Conservation (phyloP, 2,797 vertebrate species). For the Melanotaenia nigrans region DNA sequence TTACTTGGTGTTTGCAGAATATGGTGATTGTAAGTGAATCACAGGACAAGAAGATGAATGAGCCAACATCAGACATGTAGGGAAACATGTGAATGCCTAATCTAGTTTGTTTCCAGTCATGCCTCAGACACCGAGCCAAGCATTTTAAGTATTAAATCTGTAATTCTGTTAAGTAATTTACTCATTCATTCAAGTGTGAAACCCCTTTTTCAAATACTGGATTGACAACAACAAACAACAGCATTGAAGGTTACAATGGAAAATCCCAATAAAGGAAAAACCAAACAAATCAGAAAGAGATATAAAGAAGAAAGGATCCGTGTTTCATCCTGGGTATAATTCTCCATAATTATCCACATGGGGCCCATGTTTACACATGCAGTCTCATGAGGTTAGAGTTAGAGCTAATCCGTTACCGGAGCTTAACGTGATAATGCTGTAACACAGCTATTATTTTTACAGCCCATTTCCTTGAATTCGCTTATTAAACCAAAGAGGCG, state of each 20-base stretch:
- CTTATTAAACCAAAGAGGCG: conserved; percentile 19
- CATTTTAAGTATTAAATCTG: conserved; percentile 32
- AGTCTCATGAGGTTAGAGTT: conserved; percentile 68
- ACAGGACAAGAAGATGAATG: conserved; percentile 55
- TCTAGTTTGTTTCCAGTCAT: conserved; percentile 20
- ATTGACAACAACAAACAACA: conserved; percentile 14
- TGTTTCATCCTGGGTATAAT: conserved; percentile 59
- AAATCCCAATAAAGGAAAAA: conserved; percentile 59
- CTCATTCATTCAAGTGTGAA: conserved; percentile 48
- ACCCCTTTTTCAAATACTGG: neutral
- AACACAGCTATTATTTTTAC: conserved; percentile 29
- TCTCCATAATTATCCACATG: conserved; percentile 69
- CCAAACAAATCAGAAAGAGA: conserved; percentile 48
- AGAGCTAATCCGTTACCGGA: conserved; percentile 61
- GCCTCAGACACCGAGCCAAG: conserved; percentile 18
- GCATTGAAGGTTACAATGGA: conserved; percentile 31
- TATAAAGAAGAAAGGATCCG: conserved; percentile 60
- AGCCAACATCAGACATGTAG: conserved; percentile 15
- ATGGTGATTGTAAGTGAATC: conserved; percentile 49
- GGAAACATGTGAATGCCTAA: conserved; percentile 35
- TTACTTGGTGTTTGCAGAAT: conserved; percentile 48
- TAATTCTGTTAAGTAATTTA: conserved; percentile 41
- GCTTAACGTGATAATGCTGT: conserved; percentile 60
- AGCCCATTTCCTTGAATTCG: conserved; percentile 14
- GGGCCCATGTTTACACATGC: conserved; percentile 71